These are phyloP conservation scores for Porites lobata DNA, from an alignment of 92 coral and sea anemone genomes.

Conservation along the genomic window DNA sequence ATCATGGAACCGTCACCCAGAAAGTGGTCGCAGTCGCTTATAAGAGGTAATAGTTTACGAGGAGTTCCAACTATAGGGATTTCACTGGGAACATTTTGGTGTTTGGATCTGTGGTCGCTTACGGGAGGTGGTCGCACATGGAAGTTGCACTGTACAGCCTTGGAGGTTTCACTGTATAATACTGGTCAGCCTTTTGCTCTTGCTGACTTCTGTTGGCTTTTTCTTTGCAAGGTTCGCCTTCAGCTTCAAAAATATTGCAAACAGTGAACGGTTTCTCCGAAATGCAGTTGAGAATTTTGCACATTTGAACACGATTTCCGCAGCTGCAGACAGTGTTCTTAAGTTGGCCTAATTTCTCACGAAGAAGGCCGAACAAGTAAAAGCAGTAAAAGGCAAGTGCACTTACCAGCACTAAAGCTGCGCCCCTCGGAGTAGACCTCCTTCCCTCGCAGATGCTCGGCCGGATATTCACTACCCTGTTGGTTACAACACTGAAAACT, in stretches of 20 bases:
- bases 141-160: too few relatives aligned
- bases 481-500: constrained; percentile 36
- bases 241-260: not conserved
- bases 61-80: too few relatives aligned
- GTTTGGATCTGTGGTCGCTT: too few relatives aligned
- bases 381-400: not conserved
- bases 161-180: not conserved
- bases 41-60: too few relatives aligned
- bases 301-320: not conserved
- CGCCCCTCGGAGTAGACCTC: constrained; percentile 65
- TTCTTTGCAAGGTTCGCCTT: not conserved
- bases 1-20: too few relatives aligned
- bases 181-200: not conserved
- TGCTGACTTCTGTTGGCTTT: not conserved
- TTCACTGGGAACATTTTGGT: too few relatives aligned
- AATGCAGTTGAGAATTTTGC: not conserved
- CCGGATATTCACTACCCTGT: constrained; percentile 27
- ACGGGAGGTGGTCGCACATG: too few relatives aligned
- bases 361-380: too few relatives aligned
- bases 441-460: constrained; percentile 58
- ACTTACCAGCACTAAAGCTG: constrained; percentile 15
- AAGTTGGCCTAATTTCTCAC: not conserved
- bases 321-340: too few relatives aligned
- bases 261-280: not conserved
- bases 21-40: too few relatives aligned